Evolutionary conservation across 2,113 vertebrate species (phyloP).

Genomic region (Marmota flaviventris): DNA sequence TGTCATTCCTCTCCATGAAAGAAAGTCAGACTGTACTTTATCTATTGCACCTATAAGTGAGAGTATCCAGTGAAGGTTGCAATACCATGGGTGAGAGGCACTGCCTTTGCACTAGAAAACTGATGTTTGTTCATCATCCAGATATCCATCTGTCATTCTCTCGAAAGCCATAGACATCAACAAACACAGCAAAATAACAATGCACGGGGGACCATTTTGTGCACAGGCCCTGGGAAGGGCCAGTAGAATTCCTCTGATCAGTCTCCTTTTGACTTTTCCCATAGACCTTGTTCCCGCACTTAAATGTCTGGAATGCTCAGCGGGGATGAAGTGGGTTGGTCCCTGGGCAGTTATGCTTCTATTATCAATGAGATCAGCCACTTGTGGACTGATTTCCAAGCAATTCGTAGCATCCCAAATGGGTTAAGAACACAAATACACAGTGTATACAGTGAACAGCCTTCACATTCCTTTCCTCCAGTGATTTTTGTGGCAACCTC

Average conservation of each 20-base stretch:
- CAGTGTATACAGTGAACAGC: not conserved
- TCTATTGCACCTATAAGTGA: not conserved
- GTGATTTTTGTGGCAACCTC: constrained; percentile 21
- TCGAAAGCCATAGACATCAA: constrained; percentile 67
- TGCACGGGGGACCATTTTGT: constrained; percentile 84
- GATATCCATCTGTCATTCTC: constrained; percentile 74
- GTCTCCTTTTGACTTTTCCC: constrained; percentile 87
- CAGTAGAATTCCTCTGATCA: constrained; percentile 80
- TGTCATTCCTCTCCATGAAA: not conserved
- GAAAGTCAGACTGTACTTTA: not conserved
- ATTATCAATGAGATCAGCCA: constrained; percentile 2
- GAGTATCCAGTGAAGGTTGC: not conserved
- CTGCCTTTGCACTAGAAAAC: not conserved
- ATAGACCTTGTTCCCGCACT: constrained; percentile 64
- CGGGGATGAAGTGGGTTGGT: constrained; percentile 58
- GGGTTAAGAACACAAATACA: constrained; percentile 9
- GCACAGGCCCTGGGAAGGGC: constrained; percentile 83
- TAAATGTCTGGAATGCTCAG: constrained; percentile 81
- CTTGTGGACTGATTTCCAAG: constrained; percentile 48
- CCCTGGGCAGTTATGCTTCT: constrained; percentile 23
- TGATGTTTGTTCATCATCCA: constrained; percentile 56
- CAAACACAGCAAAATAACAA: constrained; percentile 79
- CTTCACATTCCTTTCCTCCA: constrained; percentile 38
- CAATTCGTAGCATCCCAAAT: not conserved
- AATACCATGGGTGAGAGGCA: not conserved